Evolutionary conservation across 2,113 vertebrate genomes (phyloP).

Genomic region (Gobiocypris rarus): DNA sequence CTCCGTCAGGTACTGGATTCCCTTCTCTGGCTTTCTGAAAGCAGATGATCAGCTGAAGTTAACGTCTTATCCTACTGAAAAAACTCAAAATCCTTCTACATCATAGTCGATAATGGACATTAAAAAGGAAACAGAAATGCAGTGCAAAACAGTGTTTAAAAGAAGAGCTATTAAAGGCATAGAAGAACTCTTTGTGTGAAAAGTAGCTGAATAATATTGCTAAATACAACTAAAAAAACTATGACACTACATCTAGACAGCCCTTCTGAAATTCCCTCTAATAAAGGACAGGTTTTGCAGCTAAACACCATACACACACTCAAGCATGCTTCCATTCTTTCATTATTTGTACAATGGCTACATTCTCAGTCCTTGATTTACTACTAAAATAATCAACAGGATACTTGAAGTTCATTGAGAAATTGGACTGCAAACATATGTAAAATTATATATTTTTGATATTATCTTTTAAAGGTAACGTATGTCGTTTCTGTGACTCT

Average conservation of each 20-base stretch:
- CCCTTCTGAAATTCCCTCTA: neutral
- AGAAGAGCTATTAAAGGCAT: neutral
- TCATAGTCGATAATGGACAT: neutral
- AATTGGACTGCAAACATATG: neutral
- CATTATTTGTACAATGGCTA: neutral
- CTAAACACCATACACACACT: neutral
- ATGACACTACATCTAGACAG: neutral
- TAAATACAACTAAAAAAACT: too few relatives aligned
- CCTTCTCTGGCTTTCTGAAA: slow-evolving; percentile 95
- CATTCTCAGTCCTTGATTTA: neutral
- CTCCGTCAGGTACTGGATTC: slow-evolving; percentile 95
- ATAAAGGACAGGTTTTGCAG: neutral
- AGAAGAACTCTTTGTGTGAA: neutral
- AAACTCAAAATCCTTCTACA: neutral
- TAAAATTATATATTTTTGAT: neutral
- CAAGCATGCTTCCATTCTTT: neutral
- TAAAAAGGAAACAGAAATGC: neutral
- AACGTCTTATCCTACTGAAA: neutral
- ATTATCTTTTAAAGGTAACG: neutral
- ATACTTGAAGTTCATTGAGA: neutral
- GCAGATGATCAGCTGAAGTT: slow-evolving; percentile 24
- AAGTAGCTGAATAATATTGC: too few relatives aligned
- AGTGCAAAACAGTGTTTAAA: neutral
- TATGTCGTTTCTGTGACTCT: too few relatives aligned
- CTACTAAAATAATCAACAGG: neutral